Evolutionary conservation across 1,140 invertebrate genomes (phyloP).

Genomic region (Babylonia areolata): DNA sequence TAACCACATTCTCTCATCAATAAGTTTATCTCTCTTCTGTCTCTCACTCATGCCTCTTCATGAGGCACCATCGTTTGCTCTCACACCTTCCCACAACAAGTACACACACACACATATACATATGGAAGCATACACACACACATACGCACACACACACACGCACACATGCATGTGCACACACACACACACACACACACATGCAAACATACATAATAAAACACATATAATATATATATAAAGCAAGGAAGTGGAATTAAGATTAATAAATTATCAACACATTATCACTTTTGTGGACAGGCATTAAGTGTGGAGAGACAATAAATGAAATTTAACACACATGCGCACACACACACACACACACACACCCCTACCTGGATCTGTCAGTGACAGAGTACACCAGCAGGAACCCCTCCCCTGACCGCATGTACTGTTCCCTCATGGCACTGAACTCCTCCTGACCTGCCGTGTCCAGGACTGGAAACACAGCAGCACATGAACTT

Average conservation of each 20-base stretch:
- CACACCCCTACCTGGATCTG: too few species aligned
- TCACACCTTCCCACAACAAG: too few species aligned
- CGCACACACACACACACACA: slow-evolving; percentile 17
- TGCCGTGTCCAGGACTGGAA: too few species aligned
- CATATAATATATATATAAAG: too few species aligned
- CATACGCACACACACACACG: background rate
- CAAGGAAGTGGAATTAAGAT: background rate
- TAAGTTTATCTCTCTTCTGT: background rate
- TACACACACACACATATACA: background rate
- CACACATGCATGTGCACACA: slow-evolving; percentile 7
- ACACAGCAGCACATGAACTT: background rate
- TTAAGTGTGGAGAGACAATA: background rate
- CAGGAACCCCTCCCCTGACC: too few species aligned
- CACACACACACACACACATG: slow-evolving; percentile 21
- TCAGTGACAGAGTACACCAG: too few species aligned
- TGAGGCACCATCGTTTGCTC: too few species aligned
- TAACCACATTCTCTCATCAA: too few species aligned
- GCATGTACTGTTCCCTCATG: too few species aligned
- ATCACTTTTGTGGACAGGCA: background rate
- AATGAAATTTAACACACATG: background rate
- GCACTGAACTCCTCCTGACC: too few species aligned
- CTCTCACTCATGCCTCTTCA: background rate
- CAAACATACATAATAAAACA: background rate
- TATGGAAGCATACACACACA: background rate
- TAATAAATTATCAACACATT: background rate